These are phyloP conservation scores for Pseudobourletiella spinata DNA, from an alignment of 1,140 invertebrate genomes.

Conservation along the genomic window DNA sequence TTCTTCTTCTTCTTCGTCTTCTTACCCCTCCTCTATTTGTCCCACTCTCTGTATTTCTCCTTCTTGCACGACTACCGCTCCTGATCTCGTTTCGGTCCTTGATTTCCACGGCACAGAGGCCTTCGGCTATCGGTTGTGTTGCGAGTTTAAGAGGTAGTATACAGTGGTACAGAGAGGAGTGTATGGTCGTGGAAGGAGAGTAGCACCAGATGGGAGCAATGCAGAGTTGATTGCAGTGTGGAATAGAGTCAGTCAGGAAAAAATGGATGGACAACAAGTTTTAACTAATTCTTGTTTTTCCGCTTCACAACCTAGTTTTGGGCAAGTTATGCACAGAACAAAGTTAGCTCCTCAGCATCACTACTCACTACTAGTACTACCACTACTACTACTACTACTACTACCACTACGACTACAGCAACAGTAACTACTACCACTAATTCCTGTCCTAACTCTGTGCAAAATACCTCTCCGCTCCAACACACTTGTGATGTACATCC, in stretches of 20 bases:
- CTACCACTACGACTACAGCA: neutral
- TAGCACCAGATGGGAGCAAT: neutral
- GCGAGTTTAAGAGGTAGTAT: too few species aligned
- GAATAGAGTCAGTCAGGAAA: too few species aligned
- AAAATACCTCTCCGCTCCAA: neutral
- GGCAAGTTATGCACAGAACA: neutral
- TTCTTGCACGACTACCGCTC: too few species aligned
- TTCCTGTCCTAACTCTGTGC: neutral
- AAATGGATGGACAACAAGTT: too few species aligned
- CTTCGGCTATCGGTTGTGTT: too few species aligned
- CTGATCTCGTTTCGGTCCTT: too few species aligned
- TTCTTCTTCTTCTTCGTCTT: neutral
- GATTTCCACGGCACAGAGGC: too few species aligned
- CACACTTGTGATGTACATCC: too few species aligned
- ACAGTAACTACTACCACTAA: neutral
- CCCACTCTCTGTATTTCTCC: too few species aligned
- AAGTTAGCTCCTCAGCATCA: neutral
- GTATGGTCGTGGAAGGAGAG: too few species aligned
- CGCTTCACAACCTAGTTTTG: slow-evolving; percentile 2
- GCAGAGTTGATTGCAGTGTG: neutral
- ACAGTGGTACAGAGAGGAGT: neutral
- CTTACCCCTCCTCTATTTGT: too few species aligned
- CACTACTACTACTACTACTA: neutral
- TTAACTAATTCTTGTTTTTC: slow-evolving; percentile 8
- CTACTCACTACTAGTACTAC: neutral